phyloP scores from a whole-genome alignment of 2,113 vertebrate genomes.

The Heptranchias perlo region DNA sequence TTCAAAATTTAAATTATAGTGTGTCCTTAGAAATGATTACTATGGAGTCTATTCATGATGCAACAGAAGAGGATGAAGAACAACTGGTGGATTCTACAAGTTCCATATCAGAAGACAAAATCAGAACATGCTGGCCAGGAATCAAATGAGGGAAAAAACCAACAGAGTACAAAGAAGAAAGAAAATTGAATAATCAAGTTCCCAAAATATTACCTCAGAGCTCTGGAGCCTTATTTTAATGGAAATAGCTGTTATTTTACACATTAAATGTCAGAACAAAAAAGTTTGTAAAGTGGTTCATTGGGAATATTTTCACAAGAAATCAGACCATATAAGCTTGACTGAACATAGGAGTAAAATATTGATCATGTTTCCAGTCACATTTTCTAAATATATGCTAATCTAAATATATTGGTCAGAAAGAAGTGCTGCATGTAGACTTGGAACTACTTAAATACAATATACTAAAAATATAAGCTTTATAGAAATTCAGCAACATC shows the following conservation, averaged over 20 bases:
- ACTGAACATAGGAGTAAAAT: background rate
- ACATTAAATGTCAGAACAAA: background rate
- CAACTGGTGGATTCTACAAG: conserved; percentile 43
- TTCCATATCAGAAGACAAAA: conserved; percentile 40
- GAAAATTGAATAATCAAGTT: background rate
- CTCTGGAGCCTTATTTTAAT: background rate
- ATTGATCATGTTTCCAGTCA: background rate
- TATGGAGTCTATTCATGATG: background rate
- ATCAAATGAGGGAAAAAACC: background rate
- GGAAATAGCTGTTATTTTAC: background rate
- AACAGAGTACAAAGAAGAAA: background rate
- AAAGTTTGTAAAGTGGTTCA: background rate
- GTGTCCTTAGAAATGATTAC: background rate
- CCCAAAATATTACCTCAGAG: background rate
- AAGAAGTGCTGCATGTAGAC: background rate
- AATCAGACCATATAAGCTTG: background rate
- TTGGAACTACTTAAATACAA: background rate
- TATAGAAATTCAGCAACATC: background rate
- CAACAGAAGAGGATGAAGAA: conserved; percentile 38
- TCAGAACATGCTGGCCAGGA: conserved; percentile 1
- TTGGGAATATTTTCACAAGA: background rate
- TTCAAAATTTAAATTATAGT: background rate
- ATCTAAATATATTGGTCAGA: background rate
- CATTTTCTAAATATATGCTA: background rate
- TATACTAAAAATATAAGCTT: background rate